These are phyloP conservation scores for Rhopilema esculentum DNA, from an alignment of 30 jellyfish, hydroid and myxozoan genomes.

Conservation along the genomic window DNA sequence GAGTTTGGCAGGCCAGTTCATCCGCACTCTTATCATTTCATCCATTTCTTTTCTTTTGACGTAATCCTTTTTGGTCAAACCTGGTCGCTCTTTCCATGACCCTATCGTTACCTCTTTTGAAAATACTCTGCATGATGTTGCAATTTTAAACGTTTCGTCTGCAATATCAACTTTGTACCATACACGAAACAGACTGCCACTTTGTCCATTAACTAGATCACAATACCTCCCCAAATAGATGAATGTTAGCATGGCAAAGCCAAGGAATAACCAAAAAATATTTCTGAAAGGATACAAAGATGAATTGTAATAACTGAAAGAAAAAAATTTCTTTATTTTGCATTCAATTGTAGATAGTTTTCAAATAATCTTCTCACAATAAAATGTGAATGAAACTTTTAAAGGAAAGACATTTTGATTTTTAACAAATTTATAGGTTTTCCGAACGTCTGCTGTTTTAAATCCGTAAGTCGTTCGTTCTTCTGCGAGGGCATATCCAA, in stretches of 20 bases:
- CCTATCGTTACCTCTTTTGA: constrained; percentile 60
- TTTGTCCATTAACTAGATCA: background rate
- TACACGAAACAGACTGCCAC: background rate
- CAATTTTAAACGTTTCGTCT: background rate
- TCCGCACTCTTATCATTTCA: constrained; percentile 45
- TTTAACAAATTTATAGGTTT: too few relatives aligned
- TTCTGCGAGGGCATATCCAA: background rate
- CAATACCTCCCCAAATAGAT: background rate
- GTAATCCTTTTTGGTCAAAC: constrained; percentile 34
- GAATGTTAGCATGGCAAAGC: background rate
- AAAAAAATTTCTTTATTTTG: too few relatives aligned
- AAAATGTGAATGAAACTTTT: too few relatives aligned
- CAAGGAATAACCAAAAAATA: background rate
- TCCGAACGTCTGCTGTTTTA: too few relatives aligned
- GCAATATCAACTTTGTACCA: background rate
- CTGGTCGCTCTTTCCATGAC: constrained; percentile 59
- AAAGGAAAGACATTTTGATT: too few relatives aligned
- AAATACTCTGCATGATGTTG: constrained; percentile 21
- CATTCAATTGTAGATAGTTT: too few relatives aligned
- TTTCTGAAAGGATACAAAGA: background rate
- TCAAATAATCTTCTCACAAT: too few relatives aligned
- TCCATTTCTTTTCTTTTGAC: constrained; percentile 63
- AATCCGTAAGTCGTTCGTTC: too few relatives aligned
- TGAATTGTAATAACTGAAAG: too few relatives aligned
- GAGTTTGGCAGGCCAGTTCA: constrained; percentile 83